Conservation (phyloP, 2,797 vertebrate genomes). For the Paratrypauchen microcephalus region DNA sequence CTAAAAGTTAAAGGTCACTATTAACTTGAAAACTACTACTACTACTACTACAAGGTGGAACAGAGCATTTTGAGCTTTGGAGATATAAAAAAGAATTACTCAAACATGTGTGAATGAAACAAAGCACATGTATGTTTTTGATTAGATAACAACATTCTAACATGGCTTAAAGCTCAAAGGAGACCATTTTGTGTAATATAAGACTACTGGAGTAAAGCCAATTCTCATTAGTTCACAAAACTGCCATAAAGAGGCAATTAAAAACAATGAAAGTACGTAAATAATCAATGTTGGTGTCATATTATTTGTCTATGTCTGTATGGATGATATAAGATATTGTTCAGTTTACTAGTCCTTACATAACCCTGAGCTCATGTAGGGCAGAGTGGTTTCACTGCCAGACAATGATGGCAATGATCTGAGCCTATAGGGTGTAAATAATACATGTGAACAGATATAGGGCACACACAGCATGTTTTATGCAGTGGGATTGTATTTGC, state of each 20-base stretch:
- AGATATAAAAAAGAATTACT: too few species aligned
- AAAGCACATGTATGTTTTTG: too few species aligned
- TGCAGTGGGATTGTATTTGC: slow-evolving; percentile 24
- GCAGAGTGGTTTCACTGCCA: slow-evolving; percentile 1
- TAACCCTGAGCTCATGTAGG: slow-evolving; percentile 3
- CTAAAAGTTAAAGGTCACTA: too few species aligned
- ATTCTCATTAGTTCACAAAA: slow-evolving; percentile 41
- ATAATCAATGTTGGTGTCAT: slow-evolving; percentile 25
- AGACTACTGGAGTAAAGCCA: slow-evolving; percentile 29
- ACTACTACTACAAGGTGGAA: too few species aligned
- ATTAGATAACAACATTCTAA: too few species aligned
- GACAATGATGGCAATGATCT: slow-evolving; percentile 2
- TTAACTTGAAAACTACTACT: too few species aligned
- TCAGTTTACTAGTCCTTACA: not conserved
- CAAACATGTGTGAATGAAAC: too few species aligned
- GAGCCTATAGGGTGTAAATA: slow-evolving; percentile 15
- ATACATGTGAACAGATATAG: slow-evolving; percentile 16
- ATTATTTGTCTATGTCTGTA: slow-evolving; percentile 2
- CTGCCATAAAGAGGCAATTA: slow-evolving; percentile 36
- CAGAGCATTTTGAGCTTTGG: too few species aligned
- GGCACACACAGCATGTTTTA: slow-evolving; percentile 9
- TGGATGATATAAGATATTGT: slow-evolving; percentile 1
- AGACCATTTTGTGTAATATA: not conserved
- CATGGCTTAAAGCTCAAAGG: too few species aligned
- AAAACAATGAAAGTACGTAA: not conserved